Evolutionary conservation across 1,140 invertebrate genomes (phyloP).

Genomic region (Danaus melanippus): DNA sequence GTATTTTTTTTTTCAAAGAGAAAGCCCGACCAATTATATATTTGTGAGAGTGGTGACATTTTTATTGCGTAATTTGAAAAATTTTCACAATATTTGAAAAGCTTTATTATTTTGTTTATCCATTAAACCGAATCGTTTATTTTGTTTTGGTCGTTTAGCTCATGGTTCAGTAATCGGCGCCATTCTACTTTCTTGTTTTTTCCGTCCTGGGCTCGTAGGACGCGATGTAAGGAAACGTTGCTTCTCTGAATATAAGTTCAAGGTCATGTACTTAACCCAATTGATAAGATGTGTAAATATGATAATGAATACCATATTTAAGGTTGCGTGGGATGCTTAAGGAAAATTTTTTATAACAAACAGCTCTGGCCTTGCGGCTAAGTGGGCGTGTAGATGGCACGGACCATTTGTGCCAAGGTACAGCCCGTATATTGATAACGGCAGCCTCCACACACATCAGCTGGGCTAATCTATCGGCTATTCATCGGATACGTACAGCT

Average conservation of each 20-base stretch:
- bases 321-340: slow-evolving; percentile 14
- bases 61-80: slow-evolving; percentile 6
- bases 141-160: neutral
- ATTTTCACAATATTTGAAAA: slow-evolving; percentile 11
- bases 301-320: slow-evolving; percentile 7
- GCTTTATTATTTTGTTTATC: neutral
- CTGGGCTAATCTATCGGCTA: too few relatives aligned
- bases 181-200: slow-evolving; percentile 45
- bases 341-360: slow-evolving; percentile 23
- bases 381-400: slow-evolving; percentile 44
- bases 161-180: slow-evolving; percentile 22
- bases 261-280: slow-evolving; percentile 6
- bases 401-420: slow-evolving; percentile 49
- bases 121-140: slow-evolving; percentile 16
- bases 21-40: slow-evolving; percentile 17
- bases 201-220: neutral
- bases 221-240: neutral
- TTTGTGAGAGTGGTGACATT: slow-evolving; percentile 8
- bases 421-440: slow-evolving; percentile 59
- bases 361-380: slow-evolving; percentile 40
- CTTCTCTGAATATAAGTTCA: neutral
- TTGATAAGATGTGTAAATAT: slow-evolving; percentile 1
- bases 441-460: slow-evolving; percentile 28
- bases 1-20: slow-evolving; percentile 15
- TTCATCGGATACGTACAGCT: too few relatives aligned